Base-by-base conservation (phyloP, 1,140 invertebrate genomes). In the Chionoecetes opilio region DNA sequence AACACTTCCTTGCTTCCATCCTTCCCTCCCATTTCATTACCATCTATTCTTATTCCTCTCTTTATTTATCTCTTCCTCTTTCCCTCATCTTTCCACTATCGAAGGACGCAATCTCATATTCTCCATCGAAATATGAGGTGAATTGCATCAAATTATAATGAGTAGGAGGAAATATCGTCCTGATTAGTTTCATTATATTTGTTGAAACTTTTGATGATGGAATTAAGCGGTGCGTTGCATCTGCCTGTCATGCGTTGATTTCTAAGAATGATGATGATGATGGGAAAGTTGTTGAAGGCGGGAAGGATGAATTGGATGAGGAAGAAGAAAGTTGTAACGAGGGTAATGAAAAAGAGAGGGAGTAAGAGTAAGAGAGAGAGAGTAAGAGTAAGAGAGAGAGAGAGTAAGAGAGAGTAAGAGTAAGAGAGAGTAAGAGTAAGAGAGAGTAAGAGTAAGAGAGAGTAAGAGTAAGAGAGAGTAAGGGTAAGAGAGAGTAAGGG, bases 121-220 rank as follows among this genome's bases (percentile, higher is more conserved):
- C 63, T n/a, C 6, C 63, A 53, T 53, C 46, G 21, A 17, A 75
- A 26, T 26, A 75, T 2, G 63, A n/a, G 63, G 21, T 75, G n/a
- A 75, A 75, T 75, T 75, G 63, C 63, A 75, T 75, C 63, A n/a
- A 75, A 75, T 75, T 75, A 75, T 75, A 75, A 75, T 75, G 63
- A 75, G 63, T 75, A 26, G 63, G 63, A n/a, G 63, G n/a, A 75
- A 75, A 75, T 75, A 75, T 75, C n/a, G 63, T 75, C 63, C 6
- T 75, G 63, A 75, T 75, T 75, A 21, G 63, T 75, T 26, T 75
- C 21, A 75, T 75, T 75, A 75, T 75, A 75, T 75, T 75, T n/a
- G 63, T 17, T 21, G 63, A 75, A 75, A 75, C 63, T 75, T 75
- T 75, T 75, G 63, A 75, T 75, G 63, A 75, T 75, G 63, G n/a